A percentile compares a stretch with the other conserved stretches of the same genome.
These are phyloP conservation scores for Dasysyrphus albostriatus DNA, from an alignment of 2,888 invertebrate species.

Conservation along the genomic window DNA sequence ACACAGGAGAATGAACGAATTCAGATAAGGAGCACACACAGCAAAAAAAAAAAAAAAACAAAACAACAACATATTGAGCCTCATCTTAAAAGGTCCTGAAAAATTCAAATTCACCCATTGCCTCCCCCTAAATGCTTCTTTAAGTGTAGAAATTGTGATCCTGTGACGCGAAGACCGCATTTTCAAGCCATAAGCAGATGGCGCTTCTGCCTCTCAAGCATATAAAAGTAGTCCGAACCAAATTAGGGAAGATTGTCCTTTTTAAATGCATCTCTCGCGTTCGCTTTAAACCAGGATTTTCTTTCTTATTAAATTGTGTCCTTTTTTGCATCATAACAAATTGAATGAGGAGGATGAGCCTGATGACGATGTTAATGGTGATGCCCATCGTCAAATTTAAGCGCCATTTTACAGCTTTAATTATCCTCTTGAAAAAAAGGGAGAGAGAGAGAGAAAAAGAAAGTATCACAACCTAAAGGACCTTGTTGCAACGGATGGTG, in stretches of 20 bases:
- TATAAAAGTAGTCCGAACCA: conserved; percentile 40
- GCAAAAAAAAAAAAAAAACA: too few relatives aligned
- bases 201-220: neutral
- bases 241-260: conserved; percentile 57
- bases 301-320: conserved; percentile 23
- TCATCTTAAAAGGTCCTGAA: conserved; percentile 1
- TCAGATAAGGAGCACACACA: conserved; percentile 42
- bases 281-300: conserved; percentile 24
- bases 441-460: neutral
- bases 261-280: conserved; percentile 44
- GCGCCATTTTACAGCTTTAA: conserved; percentile 77
- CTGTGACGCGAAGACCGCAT: conserved; percentile 58
- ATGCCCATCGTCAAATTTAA: conserved; percentile 75
- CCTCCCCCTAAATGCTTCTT: neutral
- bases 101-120: too few relatives aligned
- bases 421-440: conserved; percentile 60
- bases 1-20: conserved; percentile 2
- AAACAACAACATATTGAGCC: conserved; percentile 41
- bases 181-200: conserved; percentile 45
- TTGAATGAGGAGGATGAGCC: conserved; percentile 31
- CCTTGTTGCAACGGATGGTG: conserved; percentile 64
- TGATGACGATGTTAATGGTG: conserved; percentile 62
- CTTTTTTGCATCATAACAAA: conserved; percentile 30
- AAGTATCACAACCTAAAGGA: conserved; percentile 29
- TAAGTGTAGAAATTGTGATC: conserved; percentile 51